These are phyloP conservation scores for Sisyra terminalis DNA, from an alignment of 2,888 invertebrate genomes.

Conservation along the genomic window DNA sequence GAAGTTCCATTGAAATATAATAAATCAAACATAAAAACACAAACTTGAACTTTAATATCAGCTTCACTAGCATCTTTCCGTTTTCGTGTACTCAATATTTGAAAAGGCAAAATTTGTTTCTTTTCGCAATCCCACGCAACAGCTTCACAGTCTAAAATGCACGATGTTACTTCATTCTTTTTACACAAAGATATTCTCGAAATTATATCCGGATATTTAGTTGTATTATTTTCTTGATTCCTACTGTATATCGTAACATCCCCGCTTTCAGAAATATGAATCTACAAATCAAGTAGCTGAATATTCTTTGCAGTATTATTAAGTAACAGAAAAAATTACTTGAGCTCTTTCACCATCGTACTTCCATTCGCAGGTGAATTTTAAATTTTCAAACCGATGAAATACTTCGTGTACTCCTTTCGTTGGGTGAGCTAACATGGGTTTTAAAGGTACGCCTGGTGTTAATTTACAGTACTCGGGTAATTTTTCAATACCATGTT, in stretches of 20 bases:
- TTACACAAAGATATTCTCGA: constrained; percentile 43
- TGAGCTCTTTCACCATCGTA: constrained; percentile 99
- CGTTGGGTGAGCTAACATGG: constrained; percentile 98
- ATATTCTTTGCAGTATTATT: too few species aligned
- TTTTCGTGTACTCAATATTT: constrained; percentile 87
- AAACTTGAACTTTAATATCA: constrained; percentile 58
- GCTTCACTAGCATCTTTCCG: constrained; percentile 54
- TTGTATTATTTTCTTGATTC: constrained; percentile 88
- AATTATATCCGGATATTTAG: constrained; percentile 92
- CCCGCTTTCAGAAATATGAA: constrained; percentile 53
- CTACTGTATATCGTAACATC: constrained; percentile 75
- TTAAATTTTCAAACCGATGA: constrained; percentile 47
- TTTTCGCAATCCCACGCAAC: constrained; percentile 88
- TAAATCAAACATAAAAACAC: constrained; percentile 93
- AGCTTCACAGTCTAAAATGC: constrained; percentile 90
- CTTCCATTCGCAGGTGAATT: constrained; percentile 97
- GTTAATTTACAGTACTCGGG: constrained; percentile 69
- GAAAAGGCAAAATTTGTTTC: constrained; percentile 88
- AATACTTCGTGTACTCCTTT: constrained; percentile 84
- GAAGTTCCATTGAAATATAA: constrained; percentile 79
- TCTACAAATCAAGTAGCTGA: too few species aligned
- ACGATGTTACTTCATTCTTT: constrained; percentile 46
- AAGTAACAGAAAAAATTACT: constrained; percentile 28
- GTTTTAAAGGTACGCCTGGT: constrained; percentile 88
- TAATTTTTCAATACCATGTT: constrained; percentile 57